Base-by-base conservation (phyloP, 2,888 invertebrate species). In the Ischnus inquisitorius region DNA sequence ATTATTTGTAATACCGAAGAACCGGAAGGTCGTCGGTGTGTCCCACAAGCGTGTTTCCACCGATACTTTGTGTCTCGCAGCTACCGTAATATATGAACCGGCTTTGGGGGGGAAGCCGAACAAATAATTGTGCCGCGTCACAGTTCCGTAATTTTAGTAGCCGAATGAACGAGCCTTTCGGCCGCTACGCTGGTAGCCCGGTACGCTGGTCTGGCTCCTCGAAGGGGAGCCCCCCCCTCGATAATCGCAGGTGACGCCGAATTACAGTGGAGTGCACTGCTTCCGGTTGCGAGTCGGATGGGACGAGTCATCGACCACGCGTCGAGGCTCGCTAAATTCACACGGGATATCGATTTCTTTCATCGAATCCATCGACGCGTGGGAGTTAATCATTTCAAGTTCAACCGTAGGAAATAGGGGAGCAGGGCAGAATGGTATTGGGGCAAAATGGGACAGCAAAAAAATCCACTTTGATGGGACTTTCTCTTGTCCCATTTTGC, bases 81-180 rank as follows among this genome's bases (percentile, higher is more conserved):
- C 19, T 57, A 22, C 14, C 6, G 46, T 28, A 46, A 62, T 19
- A 19, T 19, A 25, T 41, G 57, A n/a, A 62, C 6, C 41, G 65
- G 43, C 54, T 25, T 60, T 34, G 80, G 62, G 78, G 80, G 62
- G 78, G 78, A 84, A 84, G 81, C 84, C 84, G 25, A 75, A 84
- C 64, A 67, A 68, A 71, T 74, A 78, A 78, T 79, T 71, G 71
- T 85, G 83, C 82, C 69, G 22, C 83, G 83, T 85, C 84, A 82
- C 67, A 83, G 74, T 85, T 82, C 85, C 69, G 81, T 85, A 76
- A 83, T 87, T 83, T 86, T 79, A 78, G 80, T 74, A 68, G 64
- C 22, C 74, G 69, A 72, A 51, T 64, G 43, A 71, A 48, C 75
- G 48, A 62, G 34, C 39, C 64, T 57, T 43, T 22, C 25, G 51